Evolutionary conservation across 2,888 invertebrate species (phyloP).

Genomic region (Scrobipalpa costella): DNA sequence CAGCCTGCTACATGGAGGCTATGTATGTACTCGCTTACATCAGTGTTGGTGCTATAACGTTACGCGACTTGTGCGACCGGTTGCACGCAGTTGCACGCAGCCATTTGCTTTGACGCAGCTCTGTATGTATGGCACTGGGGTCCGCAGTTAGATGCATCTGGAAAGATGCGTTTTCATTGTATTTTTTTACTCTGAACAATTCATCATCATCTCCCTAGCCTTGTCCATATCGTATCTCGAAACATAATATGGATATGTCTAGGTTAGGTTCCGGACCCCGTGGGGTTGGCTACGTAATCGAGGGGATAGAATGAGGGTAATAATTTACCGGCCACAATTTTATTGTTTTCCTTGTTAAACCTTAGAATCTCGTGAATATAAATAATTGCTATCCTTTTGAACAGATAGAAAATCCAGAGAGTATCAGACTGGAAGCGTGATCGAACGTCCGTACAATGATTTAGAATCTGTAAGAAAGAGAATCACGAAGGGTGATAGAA

Average conservation of each 20-base stretch:
- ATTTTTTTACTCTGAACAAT: no score
- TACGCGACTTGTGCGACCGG: conserved; percentile 65
- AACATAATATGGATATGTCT: no score
- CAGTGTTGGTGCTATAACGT: conserved; percentile 38
- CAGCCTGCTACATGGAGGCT: not conserved
- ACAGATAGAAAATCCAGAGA: not conserved
- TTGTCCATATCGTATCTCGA: no score
- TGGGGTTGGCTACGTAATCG: no score
- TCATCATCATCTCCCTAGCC: no score
- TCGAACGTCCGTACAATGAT: not conserved
- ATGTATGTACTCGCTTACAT: conserved; percentile 54
- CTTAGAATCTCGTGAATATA: not conserved
- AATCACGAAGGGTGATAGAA: conserved; percentile 29
- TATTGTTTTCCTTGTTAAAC: no score
- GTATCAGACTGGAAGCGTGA: not conserved
- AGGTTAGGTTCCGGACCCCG: no score
- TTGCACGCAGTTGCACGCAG: no score
- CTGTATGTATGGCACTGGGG: conserved; percentile 22
- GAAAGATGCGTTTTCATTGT: conserved; percentile 6
- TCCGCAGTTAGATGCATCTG: conserved; percentile 15
- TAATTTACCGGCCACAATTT: no score
- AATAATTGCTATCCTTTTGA: not conserved
- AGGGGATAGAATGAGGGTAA: no score
- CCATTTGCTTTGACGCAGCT: no score
- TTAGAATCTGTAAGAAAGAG: not conserved